Conservation (phyloP, 2,113 vertebrate genomes). For the Passer montanus region DNA sequence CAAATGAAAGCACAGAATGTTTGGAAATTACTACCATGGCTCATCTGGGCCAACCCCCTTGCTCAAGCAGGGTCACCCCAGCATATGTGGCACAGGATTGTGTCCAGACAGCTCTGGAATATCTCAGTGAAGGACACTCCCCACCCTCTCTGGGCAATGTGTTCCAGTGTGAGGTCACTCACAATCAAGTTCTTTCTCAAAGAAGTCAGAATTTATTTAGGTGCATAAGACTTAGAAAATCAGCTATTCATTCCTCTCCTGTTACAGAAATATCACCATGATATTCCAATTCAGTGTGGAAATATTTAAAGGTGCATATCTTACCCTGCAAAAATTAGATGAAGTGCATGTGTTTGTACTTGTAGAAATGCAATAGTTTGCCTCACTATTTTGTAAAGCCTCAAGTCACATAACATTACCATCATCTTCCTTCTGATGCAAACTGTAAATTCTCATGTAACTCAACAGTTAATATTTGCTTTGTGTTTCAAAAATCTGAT, state of each 20-base stretch:
- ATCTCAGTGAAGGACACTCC: not conserved
- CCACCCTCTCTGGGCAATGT: not conserved
- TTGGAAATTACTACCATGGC: not conserved
- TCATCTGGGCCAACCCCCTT: not conserved
- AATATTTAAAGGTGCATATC: not conserved
- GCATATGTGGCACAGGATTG: not conserved
- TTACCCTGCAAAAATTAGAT: not conserved
- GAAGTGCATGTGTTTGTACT: not conserved
- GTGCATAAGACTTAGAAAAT: not conserved
- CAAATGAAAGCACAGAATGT: not conserved
- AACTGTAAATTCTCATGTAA: not conserved
- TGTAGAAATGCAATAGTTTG: not conserved
- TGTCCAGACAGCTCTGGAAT: not conserved
- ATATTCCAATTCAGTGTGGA: not conserved
- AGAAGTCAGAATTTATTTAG: not conserved
- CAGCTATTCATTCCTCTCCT: not conserved
- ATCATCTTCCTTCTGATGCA: not conserved
- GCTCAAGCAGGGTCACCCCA: not conserved
- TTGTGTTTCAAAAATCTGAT: constrained; percentile 45
- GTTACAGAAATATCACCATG: not conserved
- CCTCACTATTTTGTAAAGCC: not conserved
- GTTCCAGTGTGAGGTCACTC: not conserved
- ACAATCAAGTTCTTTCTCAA: accelerated
- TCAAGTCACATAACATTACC: not conserved
- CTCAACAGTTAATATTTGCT: constrained; percentile 33